phyloP scores from a whole-genome alignment of 2,888 invertebrate species.

The Cantharis lateralis region DNA sequence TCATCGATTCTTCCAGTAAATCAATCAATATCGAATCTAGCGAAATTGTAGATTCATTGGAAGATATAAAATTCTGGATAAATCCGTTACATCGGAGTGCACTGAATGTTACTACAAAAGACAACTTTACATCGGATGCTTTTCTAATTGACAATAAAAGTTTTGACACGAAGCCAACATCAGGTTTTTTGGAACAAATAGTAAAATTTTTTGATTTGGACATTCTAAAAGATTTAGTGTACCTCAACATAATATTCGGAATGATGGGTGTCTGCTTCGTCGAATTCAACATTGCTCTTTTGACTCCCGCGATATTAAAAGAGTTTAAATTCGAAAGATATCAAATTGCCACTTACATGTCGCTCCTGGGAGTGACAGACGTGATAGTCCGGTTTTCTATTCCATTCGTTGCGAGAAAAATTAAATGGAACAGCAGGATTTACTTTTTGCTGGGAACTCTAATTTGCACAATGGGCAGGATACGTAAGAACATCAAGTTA shows the following conservation, averaged over 20 bases:
- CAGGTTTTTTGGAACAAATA: constrained; percentile 56
- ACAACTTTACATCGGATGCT: neutral
- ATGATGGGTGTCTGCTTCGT: constrained; percentile 72
- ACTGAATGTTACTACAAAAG: neutral
- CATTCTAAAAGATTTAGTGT: constrained; percentile 70
- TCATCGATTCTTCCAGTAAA: neutral
- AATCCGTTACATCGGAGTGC: too few species aligned
- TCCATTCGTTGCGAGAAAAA: constrained; percentile 70
- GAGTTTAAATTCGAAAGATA: constrained; percentile 66
- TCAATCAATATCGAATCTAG: neutral
- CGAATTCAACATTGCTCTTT: constrained; percentile 73
- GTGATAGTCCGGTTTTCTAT: constrained; percentile 68
- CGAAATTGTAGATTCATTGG: neutral
- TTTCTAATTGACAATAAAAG: neutral
- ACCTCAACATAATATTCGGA: constrained; percentile 72
- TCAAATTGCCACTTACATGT: constrained; percentile 72
- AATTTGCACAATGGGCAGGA: constrained; percentile 70
- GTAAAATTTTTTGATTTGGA: constrained; percentile 72
- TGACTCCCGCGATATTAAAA: constrained; percentile 74
- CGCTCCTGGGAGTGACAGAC: constrained; percentile 69
- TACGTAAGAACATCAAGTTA: too few species aligned
- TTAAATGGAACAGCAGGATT: constrained; percentile 71
- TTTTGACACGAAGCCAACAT: neutral
- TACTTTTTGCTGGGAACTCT: constrained; percentile 73
- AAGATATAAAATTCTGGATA: neutral